A percentile compares a stretch with the other conserved stretches of the same genome.
phyloP scores from a whole-genome alignment of 2,113 vertebrate genomes.

The Megalops atlanticus region DNA sequence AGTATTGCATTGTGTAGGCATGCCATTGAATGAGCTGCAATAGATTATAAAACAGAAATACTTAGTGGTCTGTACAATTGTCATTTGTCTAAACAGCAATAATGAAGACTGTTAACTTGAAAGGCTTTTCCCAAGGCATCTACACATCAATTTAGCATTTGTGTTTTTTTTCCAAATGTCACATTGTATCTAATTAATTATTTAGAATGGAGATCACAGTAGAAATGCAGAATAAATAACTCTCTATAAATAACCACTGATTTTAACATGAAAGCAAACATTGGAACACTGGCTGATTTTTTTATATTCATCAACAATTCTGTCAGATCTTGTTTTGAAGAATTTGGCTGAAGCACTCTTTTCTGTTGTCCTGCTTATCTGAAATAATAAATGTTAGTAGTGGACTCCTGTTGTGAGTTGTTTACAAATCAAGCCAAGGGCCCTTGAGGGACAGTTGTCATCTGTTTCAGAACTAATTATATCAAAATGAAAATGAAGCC shows the following conservation, averaged over 20 bases:
- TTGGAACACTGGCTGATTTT: background rate
- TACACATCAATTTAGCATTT: background rate
- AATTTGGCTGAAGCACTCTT: slow-evolving; percentile 12
- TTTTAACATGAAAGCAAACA: slow-evolving; percentile 9
- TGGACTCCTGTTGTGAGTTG: background rate
- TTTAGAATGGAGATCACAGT: slow-evolving; percentile 12
- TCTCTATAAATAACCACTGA: slow-evolving; percentile 13
- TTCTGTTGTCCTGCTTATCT: slow-evolving; percentile 19
- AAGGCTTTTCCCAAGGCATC: slow-evolving; percentile 10
- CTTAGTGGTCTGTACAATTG: slow-evolving; percentile 1
- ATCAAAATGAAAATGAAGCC: slow-evolving; percentile 3
- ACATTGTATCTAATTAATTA: slow-evolving; percentile 20
- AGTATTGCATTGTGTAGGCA: background rate
- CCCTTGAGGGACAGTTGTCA: slow-evolving; percentile 10
- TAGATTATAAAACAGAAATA: background rate
- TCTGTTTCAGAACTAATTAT: slow-evolving; percentile 20
- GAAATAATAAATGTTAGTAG: slow-evolving; percentile 15
- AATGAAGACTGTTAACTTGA: slow-evolving; percentile 25
- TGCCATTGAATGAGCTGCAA: slow-evolving; percentile 7
- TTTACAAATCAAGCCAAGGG: slow-evolving; percentile 17
- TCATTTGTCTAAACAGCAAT: slow-evolving; percentile 14
- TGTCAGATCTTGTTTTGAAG: slow-evolving; percentile 34
- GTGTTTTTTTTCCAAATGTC: background rate
- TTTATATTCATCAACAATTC: slow-evolving; percentile 33
- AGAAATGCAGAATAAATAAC: slow-evolving; percentile 19